Base-by-base conservation (phyloP, 2,888 invertebrate genomes). In the Acleris literana region DNA sequence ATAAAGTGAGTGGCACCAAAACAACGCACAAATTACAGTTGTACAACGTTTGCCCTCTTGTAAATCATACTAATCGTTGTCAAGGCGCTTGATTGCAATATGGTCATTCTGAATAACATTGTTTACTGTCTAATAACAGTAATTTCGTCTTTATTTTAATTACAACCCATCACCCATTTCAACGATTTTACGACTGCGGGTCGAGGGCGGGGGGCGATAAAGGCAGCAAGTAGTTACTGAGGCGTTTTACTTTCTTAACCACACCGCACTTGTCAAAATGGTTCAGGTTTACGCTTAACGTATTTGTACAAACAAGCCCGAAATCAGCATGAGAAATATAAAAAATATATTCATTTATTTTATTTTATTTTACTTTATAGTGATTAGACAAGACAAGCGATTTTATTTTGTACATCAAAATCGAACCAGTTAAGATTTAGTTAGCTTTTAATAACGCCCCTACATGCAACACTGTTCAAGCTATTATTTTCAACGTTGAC, bases 1-100 rank as follows among this genome's bases (percentile, higher is more conserved):
- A 91, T 82, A 86, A 54, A 76, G 78, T 82, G 85, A 87, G 85
- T 81, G 80, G 80, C 78, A 90, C 83, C 89, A 92, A 89, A 92
- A 92, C 89, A 92, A 87, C 82, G 74, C 78, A 75, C 71, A 74
- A 74, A 78, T 73, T 72, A 69, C 43, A 39, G 39, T 22, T 58
- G 43, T 57, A 44, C 17, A 16, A 25, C 20, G 18, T 49, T 68
- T 63, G 69, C 20, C 17, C 51, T 20, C 33, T 29, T 44, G 5
- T 6, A 20, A 6, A 46, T 17, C 20, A 60, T 65, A 43, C 13
- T 51, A 7, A 44, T 48, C 51, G 13, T 56, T 17, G 17, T 51
- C 44, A 48, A 44, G 11, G 29, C 43, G 44, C 43, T 60, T 56
- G 51, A 29, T 61, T 49, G 56, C 16, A 29, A 56, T 65, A 29